Evolutionary conservation across 1,140 invertebrate genomes (phyloP).

Genomic region (Gryon sp.): DNA sequence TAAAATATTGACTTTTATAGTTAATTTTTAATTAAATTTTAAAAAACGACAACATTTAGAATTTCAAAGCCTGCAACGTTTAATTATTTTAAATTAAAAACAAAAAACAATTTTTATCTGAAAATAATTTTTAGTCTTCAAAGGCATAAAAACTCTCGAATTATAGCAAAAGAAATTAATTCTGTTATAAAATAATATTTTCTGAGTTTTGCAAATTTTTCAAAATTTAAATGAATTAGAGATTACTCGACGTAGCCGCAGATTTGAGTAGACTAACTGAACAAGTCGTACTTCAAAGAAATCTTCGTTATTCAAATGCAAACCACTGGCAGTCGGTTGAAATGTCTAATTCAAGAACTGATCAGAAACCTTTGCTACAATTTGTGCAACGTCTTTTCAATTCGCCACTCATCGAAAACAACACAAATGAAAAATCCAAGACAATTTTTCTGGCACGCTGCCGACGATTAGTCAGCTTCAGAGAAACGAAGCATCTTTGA

Average conservation of each 20-base stretch:
- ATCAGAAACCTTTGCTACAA: constrained; percentile 35
- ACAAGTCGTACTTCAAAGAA: constrained; percentile 18
- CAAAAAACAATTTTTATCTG: too few relatives aligned
- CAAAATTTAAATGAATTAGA: constrained; percentile 25
- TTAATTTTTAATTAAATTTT: too few relatives aligned
- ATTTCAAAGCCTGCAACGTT: too few relatives aligned
- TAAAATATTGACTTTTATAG: too few relatives aligned
- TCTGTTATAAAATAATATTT: not conserved
- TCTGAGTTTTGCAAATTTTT: not conserved
- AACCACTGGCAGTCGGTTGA: constrained; percentile 22
- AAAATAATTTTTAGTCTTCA: too few relatives aligned
- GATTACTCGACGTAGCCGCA: constrained; percentile 15
- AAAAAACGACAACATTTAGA: too few relatives aligned
- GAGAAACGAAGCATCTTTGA: constrained; percentile 45
- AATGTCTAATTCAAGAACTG: constrained; percentile 47
- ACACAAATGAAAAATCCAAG: constrained; percentile 54
- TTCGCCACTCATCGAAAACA: constrained; percentile 39
- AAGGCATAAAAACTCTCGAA: too few relatives aligned
- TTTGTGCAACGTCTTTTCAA: constrained; percentile 42
- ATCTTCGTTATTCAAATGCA: constrained; percentile 50
- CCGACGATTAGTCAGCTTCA: constrained; percentile 54
- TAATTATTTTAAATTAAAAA: too few relatives aligned
- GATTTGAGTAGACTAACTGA: constrained; percentile 29
- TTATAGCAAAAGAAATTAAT: too few relatives aligned
- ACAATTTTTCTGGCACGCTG: constrained; percentile 51